These are phyloP conservation scores for Drosophila stalkeri DNA, from an alignment of 2,888 invertebrate species.

Conservation along the genomic window DNA sequence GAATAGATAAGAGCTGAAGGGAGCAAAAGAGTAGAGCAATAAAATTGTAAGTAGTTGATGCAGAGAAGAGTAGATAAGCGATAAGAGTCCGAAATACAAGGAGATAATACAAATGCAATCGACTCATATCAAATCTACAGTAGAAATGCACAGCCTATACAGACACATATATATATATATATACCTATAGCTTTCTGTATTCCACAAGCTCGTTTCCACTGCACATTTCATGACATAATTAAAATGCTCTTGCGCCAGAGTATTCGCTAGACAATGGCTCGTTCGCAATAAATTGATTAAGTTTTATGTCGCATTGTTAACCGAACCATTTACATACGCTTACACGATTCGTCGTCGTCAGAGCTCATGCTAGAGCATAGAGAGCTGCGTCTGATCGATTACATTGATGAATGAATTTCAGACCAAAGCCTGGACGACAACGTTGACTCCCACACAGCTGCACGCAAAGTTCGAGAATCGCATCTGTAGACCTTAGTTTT, in stretches of 20 bases:
- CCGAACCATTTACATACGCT: slow-evolving; percentile 67
- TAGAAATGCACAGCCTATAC: neutral
- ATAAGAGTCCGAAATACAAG: too few species aligned
- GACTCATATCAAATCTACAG: neutral
- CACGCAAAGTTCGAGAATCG: slow-evolving; percentile 20
- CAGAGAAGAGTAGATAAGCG: too few species aligned
- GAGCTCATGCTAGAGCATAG: slow-evolving; percentile 40
- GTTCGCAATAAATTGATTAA: slow-evolving; percentile 79
- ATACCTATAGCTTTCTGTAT: neutral
- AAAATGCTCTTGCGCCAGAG: slow-evolving; percentile 10
- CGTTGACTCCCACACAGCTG: slow-evolving; percentile 55
- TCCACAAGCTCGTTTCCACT: neutral
- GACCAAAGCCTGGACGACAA: slow-evolving; percentile 16
- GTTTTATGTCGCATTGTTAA: slow-evolving; percentile 76
- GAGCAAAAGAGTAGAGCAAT: too few species aligned
- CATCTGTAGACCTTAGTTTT: slow-evolving; percentile 23
- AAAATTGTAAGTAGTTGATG: too few species aligned
- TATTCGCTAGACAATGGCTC: slow-evolving; percentile 61
- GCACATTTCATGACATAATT: slow-evolving; percentile 18
- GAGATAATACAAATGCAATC: too few species aligned
- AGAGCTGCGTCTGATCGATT: slow-evolving; percentile 74
- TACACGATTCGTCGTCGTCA: slow-evolving; percentile 23
- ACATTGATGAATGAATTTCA: slow-evolving; percentile 81
- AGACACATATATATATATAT: neutral
- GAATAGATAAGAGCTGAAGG: neutral